Evolutionary conservation across 2,888 invertebrate genomes (phyloP), one percentile per base, ranked within the genome.

Genomic region (Oxytorus armatus): DNA sequence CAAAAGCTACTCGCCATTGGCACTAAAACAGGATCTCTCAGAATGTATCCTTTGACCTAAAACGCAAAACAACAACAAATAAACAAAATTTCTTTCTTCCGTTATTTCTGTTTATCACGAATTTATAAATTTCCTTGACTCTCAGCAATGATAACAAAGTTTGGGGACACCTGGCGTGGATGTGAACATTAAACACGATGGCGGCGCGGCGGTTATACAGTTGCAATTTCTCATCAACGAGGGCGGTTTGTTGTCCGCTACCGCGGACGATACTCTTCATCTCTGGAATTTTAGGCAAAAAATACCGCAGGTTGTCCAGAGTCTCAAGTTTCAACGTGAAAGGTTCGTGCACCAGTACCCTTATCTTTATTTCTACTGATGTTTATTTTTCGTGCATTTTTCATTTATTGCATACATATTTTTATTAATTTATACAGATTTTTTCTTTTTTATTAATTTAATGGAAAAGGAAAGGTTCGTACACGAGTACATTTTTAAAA

Each of bases 241-340:
- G 93, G 99, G 99, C 74, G 97, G 97, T 76, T 94, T 99, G 85
- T 96, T 99, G 86, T 97, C 98, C 65, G 97, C 97, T 87, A 98
- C 99, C 83, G 96, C 98, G 10, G 99, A 99, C 93, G 98, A 99
- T 93, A 96, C 96, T 88, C 93, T 99, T 79, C 99, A 99, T 93
- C 95, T 99, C 87, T 99, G 99, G 99, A 98, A 97, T 93, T 97
- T 98, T 93, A 94, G 98, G 88, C 96, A 98, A 95, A 98, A 97
- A 93, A 95, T 94, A 85, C 98, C 99, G 78, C 98, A 97, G 93
- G 95, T 99, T 89, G 96, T 98, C 86, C 99, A 99, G 93, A 97
- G 98, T 87, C 95, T 99, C 91, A 98, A 99, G 93, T 99, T 99
- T 93, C 98, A 98, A 93, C 95, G 98, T 90, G 99, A 99, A 93